These are phyloP conservation scores for Colletes latitarsis DNA, from an alignment of 1,140 invertebrate genomes.

Conservation along the genomic window DNA sequence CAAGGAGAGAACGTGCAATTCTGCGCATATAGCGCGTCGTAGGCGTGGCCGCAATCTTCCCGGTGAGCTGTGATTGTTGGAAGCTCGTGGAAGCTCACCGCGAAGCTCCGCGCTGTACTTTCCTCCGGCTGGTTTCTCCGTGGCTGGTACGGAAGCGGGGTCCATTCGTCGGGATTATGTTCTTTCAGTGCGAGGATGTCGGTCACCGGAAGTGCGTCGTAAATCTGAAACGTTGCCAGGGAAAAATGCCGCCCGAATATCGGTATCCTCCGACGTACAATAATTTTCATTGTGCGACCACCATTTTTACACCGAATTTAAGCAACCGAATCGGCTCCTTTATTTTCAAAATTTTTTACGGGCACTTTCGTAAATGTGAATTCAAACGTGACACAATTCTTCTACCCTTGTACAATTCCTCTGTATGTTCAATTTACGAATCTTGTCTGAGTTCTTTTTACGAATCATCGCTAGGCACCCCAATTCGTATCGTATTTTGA, in stretches of 20 bases:
- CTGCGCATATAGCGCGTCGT: not conserved
- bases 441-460: too few relatives aligned
- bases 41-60: slow-evolving; percentile 22
- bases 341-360: too few relatives aligned
- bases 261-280: not conserved
- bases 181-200: slow-evolving; percentile 24
- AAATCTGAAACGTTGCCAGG: slow-evolving; percentile 22
- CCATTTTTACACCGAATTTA: not conserved
- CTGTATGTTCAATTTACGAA: too few relatives aligned
- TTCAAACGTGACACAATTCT: too few relatives aligned
- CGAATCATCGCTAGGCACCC: too few relatives aligned
- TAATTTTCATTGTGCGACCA: not conserved
- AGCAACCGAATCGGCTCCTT: not conserved
- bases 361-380: too few relatives aligned
- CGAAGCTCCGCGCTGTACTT: not conserved
- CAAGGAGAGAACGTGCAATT: not conserved
- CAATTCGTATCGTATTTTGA: too few relatives aligned
- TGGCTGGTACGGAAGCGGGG: not conserved
- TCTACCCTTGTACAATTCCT: too few relatives aligned
- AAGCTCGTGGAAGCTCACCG: slow-evolving; percentile 34
- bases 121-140: not conserved
- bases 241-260: slow-evolving; percentile 50
- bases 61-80: slow-evolving; percentile 25
- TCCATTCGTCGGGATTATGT: slow-evolving; percentile 41
- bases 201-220: slow-evolving; percentile 37